These are phyloP conservation scores for Epistrophe grossulariae DNA, from an alignment of 2,888 invertebrate species.

Conservation along the genomic window DNA sequence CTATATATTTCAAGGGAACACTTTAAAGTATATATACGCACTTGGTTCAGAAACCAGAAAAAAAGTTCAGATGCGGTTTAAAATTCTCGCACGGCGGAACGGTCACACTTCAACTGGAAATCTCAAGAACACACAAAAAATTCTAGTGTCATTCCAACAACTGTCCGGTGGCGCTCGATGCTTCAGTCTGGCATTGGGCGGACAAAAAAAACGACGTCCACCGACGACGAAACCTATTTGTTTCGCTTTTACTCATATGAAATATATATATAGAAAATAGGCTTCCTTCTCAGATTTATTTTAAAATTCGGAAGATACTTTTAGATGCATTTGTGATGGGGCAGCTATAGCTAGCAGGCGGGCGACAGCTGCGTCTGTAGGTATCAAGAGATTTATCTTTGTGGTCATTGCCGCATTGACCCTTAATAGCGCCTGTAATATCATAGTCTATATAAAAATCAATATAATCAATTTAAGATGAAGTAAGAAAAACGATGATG, in stretches of 20 bases:
- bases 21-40: neutral
- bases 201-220: constrained; percentile 27
- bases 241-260: constrained; percentile 14
- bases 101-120: constrained; percentile 74
- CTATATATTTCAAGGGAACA: neutral
- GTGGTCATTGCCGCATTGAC: constrained; percentile 8
- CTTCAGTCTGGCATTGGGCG: constrained; percentile 57
- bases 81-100: constrained; percentile 48
- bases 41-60: neutral
- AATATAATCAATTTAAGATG: too few relatives aligned
- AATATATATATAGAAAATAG: neutral
- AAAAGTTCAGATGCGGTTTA: constrained; percentile 8
- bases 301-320: constrained; percentile 59
- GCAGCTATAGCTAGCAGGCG: constrained; percentile 17
- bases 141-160: constrained; percentile 69
- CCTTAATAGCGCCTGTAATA: neutral
- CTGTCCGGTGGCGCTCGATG: constrained; percentile 66
- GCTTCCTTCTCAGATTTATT: constrained; percentile 39
- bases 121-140: constrained; percentile 56
- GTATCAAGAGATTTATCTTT: neutral
- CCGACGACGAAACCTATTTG: constrained; percentile 18
- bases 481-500: too few relatives aligned
- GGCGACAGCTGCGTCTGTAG: constrained; percentile 60
- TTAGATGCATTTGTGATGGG: constrained; percentile 57
- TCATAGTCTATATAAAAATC: neutral